Conservation (phyloP, 2,113 vertebrate species). For the Lucifuga dentata region DNA sequence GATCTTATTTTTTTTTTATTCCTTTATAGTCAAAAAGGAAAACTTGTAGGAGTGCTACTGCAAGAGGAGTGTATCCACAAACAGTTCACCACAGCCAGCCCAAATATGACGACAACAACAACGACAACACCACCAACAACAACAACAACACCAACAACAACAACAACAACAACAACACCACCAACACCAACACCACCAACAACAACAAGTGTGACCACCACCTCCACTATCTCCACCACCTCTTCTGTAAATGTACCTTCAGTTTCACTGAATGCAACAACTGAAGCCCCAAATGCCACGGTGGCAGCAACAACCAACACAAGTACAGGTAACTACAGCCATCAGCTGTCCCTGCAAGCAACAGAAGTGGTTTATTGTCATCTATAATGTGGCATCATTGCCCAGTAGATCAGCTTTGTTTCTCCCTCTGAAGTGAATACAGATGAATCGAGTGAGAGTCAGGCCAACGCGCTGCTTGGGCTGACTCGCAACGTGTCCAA, state of each 20-base stretch:
- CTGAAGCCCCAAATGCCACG: not conserved
- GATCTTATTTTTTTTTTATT: not conserved
- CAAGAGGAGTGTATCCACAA: conserved; percentile 35
- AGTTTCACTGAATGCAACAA: conserved; percentile 10
- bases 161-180: no score
- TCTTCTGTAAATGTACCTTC: conserved; percentile 17
- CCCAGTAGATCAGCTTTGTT: not conserved
- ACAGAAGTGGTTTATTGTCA: not conserved
- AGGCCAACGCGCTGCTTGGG: conserved; percentile 60
- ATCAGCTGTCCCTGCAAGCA: not conserved
- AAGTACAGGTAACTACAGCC: not conserved
- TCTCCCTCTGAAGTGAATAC: not conserved
- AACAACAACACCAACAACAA: no score
- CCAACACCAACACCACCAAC: no score
- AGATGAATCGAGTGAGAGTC: conserved; percentile 24
- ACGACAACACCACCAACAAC: conserved; percentile 30
- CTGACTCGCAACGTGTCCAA: conserved; percentile 56
- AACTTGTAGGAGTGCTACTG: conserved; percentile 42
- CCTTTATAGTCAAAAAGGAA: conserved; percentile 53
- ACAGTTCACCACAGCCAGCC: not conserved
- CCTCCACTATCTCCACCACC: no score
- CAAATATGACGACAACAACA: conserved; percentile 28
- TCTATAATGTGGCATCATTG: no score
- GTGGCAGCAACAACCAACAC: not conserved
- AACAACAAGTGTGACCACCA: no score